Evolutionary conservation across 2,113 vertebrate genomes (phyloP), one percentile per base, ranked within the genome.

Genomic region (Meles meles): DNA sequence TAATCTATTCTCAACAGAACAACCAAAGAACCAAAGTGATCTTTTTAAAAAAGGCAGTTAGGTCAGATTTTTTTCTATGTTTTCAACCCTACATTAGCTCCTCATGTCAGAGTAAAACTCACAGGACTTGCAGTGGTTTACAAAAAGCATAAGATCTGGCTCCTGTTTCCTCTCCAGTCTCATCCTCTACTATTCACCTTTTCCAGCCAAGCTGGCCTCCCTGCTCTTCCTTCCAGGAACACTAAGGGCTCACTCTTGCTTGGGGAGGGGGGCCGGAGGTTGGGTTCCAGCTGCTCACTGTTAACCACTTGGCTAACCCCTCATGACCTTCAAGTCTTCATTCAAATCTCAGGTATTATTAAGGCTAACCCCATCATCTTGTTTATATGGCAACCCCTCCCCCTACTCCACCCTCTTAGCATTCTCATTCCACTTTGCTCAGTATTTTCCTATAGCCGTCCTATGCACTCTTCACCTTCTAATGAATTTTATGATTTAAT

Each of bases 211-310:
- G 37, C 69, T 71, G 69, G 52, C 61, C 17, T 59, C 34, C 34
- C 57, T 42, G 52, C 57, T 31, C 23, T 87, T 77, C 55, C 85
- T 59, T 57, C 37, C 31, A 42, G 34, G 61, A 88, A 57, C 49
- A 21, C 10, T 20, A 18, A 88, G 67, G 39, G 20, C 27, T 91
- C 17, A n/a, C 65, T 37, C 31, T 67, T 55, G 71, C 12, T 42
- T 59, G 6, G 34, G 34, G 6, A 10, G 3, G 67, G n/a, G 34
- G 3, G 7, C 0, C 0, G 18, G 18, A 5, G 6, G 18, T 18
- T 93, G 74, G 29, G 72, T 31, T 88, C 21, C 37, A 63, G 57
- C 2, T 59, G 34, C 83, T 71, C 23, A 2, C 15, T 74, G 39
- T 74, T 18, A 55, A 71, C 37, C 31, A 7, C 59, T 34, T 15